Evolutionary conservation across 2,797 vertebrate species (phyloP).

Genomic region (Catharus ustulatus): DNA sequence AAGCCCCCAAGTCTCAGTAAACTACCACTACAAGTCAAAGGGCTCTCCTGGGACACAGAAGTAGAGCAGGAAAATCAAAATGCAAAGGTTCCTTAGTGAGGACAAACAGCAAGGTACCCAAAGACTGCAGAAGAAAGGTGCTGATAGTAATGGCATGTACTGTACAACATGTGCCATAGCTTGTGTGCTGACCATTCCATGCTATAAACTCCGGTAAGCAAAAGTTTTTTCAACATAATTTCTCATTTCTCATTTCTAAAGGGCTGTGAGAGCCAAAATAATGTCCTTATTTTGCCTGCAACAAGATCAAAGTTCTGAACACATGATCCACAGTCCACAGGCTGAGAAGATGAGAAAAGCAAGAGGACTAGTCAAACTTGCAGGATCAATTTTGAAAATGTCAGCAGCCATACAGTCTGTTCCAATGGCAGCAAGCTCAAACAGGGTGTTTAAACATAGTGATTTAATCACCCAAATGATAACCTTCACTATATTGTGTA

Average conservation of each 20-base stretch:
- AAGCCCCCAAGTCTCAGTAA: neutral
- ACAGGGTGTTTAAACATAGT: neutral
- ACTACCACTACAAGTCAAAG: neutral
- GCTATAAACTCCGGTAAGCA: neutral
- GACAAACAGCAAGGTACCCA: neutral
- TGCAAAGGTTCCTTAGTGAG: neutral
- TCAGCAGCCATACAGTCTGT: neutral
- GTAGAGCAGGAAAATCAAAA: neutral
- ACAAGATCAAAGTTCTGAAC: neutral
- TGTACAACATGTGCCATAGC: neutral
- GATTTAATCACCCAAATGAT: constrained; percentile 5
- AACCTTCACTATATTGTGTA: neutral
- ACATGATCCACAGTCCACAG: neutral
- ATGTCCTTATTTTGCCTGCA: neutral
- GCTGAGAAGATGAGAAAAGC: neutral
- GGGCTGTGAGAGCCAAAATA: neutral
- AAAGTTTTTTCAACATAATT: neutral
- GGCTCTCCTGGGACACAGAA: neutral
- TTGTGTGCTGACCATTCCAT: neutral
- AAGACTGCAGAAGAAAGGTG: neutral
- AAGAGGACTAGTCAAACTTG: neutral
- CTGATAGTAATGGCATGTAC: neutral
- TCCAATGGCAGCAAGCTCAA: constrained; percentile 7
- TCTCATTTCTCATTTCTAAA: neutral
- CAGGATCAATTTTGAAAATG: constrained; percentile 4